Conservation (phyloP, 2,113 vertebrate genomes). For the Rynchops niger region DNA sequence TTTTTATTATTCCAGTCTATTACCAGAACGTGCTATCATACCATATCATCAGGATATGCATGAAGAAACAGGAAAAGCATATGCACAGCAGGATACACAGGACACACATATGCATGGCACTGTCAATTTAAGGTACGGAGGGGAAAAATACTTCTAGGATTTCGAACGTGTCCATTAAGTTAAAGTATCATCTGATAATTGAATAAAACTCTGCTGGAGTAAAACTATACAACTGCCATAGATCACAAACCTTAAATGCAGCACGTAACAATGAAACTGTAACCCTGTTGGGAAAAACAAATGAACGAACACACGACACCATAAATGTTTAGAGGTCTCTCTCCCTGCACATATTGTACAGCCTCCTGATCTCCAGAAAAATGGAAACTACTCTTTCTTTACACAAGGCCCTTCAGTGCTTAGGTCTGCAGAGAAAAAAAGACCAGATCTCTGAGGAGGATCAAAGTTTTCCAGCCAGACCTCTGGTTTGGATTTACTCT, state of each 20-base stretch:
- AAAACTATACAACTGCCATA: not conserved
- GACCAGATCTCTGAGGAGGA: not conserved
- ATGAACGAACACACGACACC: not conserved
- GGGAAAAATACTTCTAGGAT: not conserved
- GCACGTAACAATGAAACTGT: not conserved
- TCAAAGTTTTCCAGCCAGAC: not conserved
- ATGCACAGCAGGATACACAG: not conserved
- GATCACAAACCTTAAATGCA: not conserved
- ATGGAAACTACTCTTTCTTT: not conserved
- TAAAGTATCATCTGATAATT: not conserved
- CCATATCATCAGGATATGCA: not conserved
- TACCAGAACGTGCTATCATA: not conserved
- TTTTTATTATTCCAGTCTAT: not conserved
- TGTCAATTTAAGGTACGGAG: not conserved
- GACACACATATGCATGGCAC: not conserved
- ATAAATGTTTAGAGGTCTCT: not conserved
- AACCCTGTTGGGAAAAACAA: not conserved
- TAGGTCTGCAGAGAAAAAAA: not conserved
- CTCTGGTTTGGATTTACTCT: conserved; percentile 16
- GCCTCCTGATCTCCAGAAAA: not conserved
- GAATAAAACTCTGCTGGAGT: conserved; percentile 13
- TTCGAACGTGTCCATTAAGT: not conserved
- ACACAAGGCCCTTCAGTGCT: not conserved
- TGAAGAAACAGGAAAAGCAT: not conserved
- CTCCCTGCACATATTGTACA: not conserved